Percentiles rank a stretch among this genome's conserved stretches.
phyloP scores from a whole-genome alignment of 2,888 invertebrate species.

The Mellilla xanthometata region DNA sequence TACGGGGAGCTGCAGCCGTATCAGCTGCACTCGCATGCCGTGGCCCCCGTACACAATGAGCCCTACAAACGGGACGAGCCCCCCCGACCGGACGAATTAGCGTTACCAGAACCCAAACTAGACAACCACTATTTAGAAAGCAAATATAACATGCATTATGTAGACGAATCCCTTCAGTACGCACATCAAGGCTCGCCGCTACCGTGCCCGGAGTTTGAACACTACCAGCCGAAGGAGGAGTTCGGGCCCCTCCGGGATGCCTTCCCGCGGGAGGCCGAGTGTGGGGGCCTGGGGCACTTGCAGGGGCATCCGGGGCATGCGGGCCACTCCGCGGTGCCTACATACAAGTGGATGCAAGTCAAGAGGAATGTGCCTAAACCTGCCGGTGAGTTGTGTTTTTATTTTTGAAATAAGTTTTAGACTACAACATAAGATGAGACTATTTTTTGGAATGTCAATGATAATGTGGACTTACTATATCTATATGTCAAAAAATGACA shows the following conservation, averaged over 20 bases:
- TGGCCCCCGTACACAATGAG: constrained; percentile 80
- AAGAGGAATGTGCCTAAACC: constrained; percentile 98
- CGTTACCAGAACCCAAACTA: constrained; percentile 68
- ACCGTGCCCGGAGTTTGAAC: constrained; percentile 83
- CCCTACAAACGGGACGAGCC: constrained; percentile 80
- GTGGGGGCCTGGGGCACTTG: constrained; percentile 56
- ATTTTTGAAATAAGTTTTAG: too few relatives aligned
- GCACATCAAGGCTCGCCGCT: constrained; percentile 64
- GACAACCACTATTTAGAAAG: constrained; percentile 77
- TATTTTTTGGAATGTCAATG: too few relatives aligned
- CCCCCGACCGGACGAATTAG: constrained; percentile 77
- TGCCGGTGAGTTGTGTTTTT: constrained; percentile 84
- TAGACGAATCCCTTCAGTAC: constrained; percentile 73
- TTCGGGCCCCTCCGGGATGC: constrained; percentile 66
- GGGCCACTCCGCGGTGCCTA: constrained; percentile 88
- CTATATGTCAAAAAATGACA: too few relatives aligned
- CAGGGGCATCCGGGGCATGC: constrained; percentile 63
- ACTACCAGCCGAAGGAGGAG: constrained; percentile 85
- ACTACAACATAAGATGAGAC: too few relatives aligned
- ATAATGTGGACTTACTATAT: too few relatives aligned
- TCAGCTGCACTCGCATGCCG: constrained; percentile 79
- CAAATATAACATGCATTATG: constrained; percentile 80
- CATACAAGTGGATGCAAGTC: constrained; percentile 99
- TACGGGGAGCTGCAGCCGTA: constrained; percentile 82
- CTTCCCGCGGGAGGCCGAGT: constrained; percentile 60